phyloP scores from a whole-genome alignment of 2,797 vertebrate genomes.

The Tinamus major region DNA sequence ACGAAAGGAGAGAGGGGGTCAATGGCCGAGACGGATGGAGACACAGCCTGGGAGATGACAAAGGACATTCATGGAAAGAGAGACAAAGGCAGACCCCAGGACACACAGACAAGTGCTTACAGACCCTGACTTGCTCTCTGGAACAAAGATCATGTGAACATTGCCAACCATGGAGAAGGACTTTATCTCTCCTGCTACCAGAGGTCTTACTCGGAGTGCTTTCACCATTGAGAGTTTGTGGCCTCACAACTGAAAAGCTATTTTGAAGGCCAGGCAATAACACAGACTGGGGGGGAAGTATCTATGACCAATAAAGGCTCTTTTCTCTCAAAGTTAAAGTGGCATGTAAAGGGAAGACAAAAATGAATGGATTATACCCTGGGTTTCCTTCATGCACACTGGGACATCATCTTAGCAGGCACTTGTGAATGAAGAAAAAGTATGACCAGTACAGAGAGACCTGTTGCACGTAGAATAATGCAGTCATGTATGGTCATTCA shows the following conservation, averaged over 20 bases:
- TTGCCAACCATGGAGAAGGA: background rate
- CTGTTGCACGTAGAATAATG: background rate
- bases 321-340: background rate
- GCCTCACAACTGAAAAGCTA: background rate
- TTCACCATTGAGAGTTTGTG: background rate
- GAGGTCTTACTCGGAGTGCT: background rate
- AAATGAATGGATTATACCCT: background rate
- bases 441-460: background rate
- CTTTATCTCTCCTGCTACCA: background rate
- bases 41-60: background rate
- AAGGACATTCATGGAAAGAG: background rate
- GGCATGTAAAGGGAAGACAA: background rate
- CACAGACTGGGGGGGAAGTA: background rate
- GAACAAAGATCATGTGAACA: slow-evolving; percentile 3
- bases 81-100: background rate
- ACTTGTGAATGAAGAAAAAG: background rate
- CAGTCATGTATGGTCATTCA: background rate
- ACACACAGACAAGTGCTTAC: background rate
- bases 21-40: background rate
- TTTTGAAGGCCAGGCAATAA: background rate
- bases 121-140: background rate
- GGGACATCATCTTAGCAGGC: background rate
- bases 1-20: background rate
- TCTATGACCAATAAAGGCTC: background rate
- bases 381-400: background rate